Evolutionary conservation across 2,113 vertebrate species (phyloP).

Genomic region (Setophaga petechia): DNA sequence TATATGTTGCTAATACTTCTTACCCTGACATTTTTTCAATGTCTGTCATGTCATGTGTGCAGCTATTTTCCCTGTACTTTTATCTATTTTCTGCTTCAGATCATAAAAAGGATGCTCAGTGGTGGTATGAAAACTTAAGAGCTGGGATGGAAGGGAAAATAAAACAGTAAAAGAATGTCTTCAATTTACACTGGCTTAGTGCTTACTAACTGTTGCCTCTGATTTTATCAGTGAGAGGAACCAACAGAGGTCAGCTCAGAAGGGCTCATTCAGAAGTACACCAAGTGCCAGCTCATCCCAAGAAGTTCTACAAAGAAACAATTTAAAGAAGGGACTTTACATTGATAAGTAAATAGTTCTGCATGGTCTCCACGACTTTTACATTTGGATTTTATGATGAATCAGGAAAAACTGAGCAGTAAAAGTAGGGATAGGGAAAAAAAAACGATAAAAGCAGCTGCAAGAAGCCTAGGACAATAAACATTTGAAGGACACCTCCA

Average conservation of each 20-base stretch:
- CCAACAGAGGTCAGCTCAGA: background rate
- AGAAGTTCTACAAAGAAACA: background rate
- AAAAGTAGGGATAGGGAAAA: background rate
- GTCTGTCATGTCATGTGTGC: background rate
- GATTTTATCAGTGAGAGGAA: background rate
- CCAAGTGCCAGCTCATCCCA: background rate
- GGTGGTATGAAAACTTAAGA: background rate
- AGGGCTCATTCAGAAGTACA: background rate
- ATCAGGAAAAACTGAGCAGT: background rate
- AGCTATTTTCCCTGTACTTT: background rate
- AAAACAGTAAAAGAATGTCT: background rate
- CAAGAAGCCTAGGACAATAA: background rate
- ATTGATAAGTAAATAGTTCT: background rate
- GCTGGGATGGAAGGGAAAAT: background rate
- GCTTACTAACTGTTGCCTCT: background rate
- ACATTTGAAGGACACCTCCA: background rate
- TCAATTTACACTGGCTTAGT: background rate
- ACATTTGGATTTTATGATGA: background rate
- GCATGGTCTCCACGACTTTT: background rate
- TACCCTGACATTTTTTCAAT: background rate
- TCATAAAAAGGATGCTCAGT: background rate
- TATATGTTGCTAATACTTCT: background rate
- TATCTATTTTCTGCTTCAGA: background rate
- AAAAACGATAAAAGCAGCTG: background rate
- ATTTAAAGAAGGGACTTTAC: background rate